Evolutionary conservation across 2,888 invertebrate species (phyloP), one percentile per base, ranked within the genome.

Genomic region (Megalurothrips usitatus): DNA sequence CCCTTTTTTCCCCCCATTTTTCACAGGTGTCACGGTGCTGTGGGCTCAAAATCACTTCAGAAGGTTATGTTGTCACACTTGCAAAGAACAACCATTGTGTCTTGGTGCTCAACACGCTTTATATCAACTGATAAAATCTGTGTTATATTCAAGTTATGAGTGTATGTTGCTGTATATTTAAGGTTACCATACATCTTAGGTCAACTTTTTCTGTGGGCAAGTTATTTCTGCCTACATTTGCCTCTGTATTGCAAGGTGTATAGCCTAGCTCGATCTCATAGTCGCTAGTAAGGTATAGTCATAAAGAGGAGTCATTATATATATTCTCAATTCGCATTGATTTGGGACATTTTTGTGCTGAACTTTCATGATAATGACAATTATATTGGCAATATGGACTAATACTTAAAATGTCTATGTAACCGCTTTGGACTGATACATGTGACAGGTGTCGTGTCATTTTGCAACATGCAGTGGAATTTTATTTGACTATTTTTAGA

Each of bases 41-140:
- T 88, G 98, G 98, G 83, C 90, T 98, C 86, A 98, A 98, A 90
- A 97, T 98, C 86, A 98, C 98, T 82, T 95, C 96, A 28, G 97
- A 98, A 88, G 98, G 98, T 85, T 97, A 96, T 88, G 95, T 98
- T 85, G 96, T 96, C 85, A 96, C 98, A 84, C 90, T 98, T 89
- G 98, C 98, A 87, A 98, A 98, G 91, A 98, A 98, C 91, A 98
- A 98, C 90, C 98, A 98, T 89, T 97, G 98, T 89, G 98, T 98
- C 86, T 92, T 98, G 89, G 96, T 98, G 88, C 92, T 98, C 89
- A 95, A 96, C 90, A 96, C 96, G 86, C 92, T 96, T 87, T 96
- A 96, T 90, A 95, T 96, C 91, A 92, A 94, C 90, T 95, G 43
- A 80, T 81, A 47, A 79, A 81, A 79, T 87, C 88, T 88, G 87